A percentile compares a stretch with the other conserved stretches of the same genome.
phyloP scores from a whole-genome alignment of 1,140 invertebrate genomes.

The Aphis gossypii region DNA sequence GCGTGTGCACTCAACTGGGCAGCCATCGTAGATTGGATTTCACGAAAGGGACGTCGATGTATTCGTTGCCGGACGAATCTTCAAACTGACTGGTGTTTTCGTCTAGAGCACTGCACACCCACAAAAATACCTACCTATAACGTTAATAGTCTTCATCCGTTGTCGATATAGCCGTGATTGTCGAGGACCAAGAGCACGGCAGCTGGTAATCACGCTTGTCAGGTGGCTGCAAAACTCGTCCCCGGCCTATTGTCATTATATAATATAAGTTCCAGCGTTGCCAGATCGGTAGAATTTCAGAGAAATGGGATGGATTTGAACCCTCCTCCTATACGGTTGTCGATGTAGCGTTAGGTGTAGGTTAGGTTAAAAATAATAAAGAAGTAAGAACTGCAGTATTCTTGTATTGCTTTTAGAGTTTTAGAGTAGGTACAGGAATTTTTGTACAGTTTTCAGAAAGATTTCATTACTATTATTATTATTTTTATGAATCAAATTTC shows the following conservation, averaged over 20 bases:
- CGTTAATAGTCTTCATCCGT: background rate
- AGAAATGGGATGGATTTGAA: background rate
- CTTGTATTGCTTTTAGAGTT: background rate
- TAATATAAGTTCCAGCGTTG: background rate
- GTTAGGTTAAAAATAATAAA: background rate
- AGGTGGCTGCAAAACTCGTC: background rate
- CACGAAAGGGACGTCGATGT: background rate
- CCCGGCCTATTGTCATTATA: background rate
- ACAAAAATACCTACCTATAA: background rate
- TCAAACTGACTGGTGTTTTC: background rate
- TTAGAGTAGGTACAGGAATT: background rate
- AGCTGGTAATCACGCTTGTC: background rate
- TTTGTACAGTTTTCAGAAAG: background rate
- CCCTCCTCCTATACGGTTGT: background rate
- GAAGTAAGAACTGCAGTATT: background rate
- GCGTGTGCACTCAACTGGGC: background rate
- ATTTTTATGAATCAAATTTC: background rate
- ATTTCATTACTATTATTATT: background rate
- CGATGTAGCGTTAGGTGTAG: background rate
- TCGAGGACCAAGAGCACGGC: background rate
- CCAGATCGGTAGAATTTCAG: background rate
- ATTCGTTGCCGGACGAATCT: background rate
- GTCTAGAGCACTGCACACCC: background rate
- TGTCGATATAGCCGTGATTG: background rate
- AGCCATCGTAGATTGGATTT: background rate